Conservation (phyloP, 1,140 invertebrate genomes). For the Drosophila repletoides region DNA sequence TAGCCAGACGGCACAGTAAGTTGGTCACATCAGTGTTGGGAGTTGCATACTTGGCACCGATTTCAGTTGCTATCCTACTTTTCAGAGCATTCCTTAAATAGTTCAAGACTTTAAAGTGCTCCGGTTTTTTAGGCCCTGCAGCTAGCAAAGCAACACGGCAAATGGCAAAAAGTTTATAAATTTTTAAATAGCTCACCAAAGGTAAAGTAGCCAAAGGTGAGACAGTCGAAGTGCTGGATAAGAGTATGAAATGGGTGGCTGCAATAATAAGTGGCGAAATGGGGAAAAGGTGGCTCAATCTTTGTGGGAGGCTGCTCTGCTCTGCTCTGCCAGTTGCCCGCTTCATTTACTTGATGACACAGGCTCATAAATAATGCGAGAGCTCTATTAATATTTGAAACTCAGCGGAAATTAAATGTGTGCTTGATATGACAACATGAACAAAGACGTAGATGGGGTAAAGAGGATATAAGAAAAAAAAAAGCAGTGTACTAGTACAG, state of each 20-base stretch:
- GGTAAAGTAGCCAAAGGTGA: constrained; percentile 54
- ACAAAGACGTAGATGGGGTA: no score
- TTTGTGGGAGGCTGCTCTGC: neutral
- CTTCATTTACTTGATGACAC: constrained; percentile 78
- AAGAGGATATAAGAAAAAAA: no score
- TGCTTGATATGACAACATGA: constrained; percentile 13
- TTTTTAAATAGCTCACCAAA: constrained; percentile 63
- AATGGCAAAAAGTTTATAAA: constrained; percentile 57
- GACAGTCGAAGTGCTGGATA: constrained; percentile 11
- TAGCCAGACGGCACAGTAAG: no score
- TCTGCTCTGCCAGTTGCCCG: constrained; percentile 29
- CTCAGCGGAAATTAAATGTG: constrained; percentile 72
- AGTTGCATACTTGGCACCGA: constrained; percentile 3
- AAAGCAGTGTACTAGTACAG: no score
- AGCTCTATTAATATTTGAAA: constrained; percentile 76
- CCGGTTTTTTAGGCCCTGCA: neutral
- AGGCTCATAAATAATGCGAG: constrained; percentile 71
- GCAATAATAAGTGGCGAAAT: no score
- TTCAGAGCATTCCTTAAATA: no score
- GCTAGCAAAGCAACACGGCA: constrained; percentile 14
- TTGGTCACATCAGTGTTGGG: neutral
- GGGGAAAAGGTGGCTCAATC: neutral
- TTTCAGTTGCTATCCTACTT: no score
- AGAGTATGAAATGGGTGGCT: neutral
- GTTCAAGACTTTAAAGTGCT: constrained; percentile 9